Percentiles rank a stretch among this genome's conserved stretches.
These are phyloP conservation scores for Brachionus rotundiformis DNA, from an alignment of 1,140 invertebrate genomes.

Conservation along the genomic window DNA sequence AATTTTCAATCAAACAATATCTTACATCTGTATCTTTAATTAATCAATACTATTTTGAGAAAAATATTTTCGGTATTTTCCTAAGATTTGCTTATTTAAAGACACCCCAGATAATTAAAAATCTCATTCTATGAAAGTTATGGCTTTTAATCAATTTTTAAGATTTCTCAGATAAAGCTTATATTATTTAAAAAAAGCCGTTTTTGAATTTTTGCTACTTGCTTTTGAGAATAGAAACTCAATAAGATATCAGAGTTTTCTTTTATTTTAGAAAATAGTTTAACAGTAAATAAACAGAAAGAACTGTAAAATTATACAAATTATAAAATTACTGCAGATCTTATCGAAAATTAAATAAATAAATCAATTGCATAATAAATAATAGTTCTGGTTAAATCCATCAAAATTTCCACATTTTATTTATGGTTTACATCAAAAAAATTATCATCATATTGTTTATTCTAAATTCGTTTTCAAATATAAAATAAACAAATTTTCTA, in stretches of 20 bases:
- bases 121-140: constrained; percentile 17
- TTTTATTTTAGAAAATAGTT: too few relatives aligned
- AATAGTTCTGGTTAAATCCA: not conserved
- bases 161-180: not conserved
- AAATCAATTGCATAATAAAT: not conserved
- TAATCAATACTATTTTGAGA: not conserved
- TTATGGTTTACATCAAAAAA: not conserved
- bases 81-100: not conserved
- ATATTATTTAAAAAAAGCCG: not conserved
- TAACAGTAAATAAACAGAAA: not conserved
- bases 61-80: not conserved
- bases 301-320: not conserved
- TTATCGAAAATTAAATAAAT: not conserved
- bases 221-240: not conserved
- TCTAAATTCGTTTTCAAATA: not conserved
- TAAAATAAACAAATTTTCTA: not conserved
- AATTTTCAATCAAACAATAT: constrained; percentile 39
- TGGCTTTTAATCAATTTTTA: constrained; percentile 5
- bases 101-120: constrained; percentile 13
- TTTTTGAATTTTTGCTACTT: not conserved
- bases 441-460: not conserved
- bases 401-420: not conserved
- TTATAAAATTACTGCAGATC: not conserved
- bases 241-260: too few relatives aligned
- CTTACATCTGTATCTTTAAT: constrained; percentile 21